These are phyloP conservation scores for Magallana gigas DNA, from an alignment of 1,140 invertebrate species.

Conservation along the genomic window DNA sequence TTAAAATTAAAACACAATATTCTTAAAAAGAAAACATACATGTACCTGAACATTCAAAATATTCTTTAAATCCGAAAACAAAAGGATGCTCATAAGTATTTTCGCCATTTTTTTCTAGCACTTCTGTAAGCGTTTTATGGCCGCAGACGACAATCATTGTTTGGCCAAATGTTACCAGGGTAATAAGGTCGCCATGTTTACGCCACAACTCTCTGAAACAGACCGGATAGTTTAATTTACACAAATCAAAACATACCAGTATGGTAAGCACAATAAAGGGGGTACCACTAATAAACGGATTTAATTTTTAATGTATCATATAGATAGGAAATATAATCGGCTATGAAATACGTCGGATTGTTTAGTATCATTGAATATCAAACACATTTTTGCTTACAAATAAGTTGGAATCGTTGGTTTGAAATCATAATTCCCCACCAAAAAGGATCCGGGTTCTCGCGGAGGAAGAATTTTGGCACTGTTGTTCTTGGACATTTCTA, in stretches of 20 bases:
- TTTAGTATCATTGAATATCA: background rate
- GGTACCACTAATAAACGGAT: background rate
- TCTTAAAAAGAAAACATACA: background rate
- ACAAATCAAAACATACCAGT: background rate
- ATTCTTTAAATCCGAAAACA: background rate
- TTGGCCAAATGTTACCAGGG: background rate
- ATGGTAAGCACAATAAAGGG: background rate
- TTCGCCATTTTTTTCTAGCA: slow-evolving; percentile 1
- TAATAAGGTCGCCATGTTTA: background rate
- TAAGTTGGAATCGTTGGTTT: background rate
- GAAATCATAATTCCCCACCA: background rate
- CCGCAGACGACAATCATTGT: slow-evolving; percentile 1
- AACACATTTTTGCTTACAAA: background rate
- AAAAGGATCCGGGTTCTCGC: background rate
- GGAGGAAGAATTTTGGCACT: background rate
- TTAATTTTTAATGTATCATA: background rate
- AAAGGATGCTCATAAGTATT: background rate
- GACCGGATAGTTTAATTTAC: background rate
- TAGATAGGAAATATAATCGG: background rate
- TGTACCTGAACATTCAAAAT: slow-evolving; percentile 23
- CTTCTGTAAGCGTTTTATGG: background rate
- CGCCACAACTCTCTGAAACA: background rate
- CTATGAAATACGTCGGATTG: background rate
- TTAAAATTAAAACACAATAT: too few species aligned
- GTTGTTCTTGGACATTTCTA: too few species aligned